phyloP scores from a whole-genome alignment of 2,113 vertebrate species.

The Oxyura jamaicensis region DNA sequence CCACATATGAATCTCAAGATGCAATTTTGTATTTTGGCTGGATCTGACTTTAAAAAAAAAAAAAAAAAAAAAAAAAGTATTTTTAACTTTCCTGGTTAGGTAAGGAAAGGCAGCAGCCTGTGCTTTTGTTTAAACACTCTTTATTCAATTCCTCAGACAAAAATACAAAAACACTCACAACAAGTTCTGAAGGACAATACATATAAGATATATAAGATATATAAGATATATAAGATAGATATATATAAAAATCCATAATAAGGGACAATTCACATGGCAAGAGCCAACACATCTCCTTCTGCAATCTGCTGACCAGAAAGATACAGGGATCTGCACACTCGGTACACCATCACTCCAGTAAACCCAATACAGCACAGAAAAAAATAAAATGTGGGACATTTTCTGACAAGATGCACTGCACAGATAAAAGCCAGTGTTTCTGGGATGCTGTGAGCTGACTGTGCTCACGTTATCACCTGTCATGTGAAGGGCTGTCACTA shows the following conservation, averaged over 20 bases:
- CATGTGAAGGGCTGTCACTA: neutral
- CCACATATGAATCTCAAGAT: neutral
- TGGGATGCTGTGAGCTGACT: rapidly evolving
- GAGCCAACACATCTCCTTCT: neutral
- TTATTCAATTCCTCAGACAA: neutral
- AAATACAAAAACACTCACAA: neutral
- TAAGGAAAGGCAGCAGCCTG: neutral
- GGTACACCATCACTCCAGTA: neutral
- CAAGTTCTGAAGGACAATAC: neutral
- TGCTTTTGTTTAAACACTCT: neutral
- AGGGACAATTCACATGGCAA: neutral
- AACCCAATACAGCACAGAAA: no score
- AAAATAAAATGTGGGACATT: neutral
- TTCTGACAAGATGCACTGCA: neutral
- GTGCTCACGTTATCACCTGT: neutral
- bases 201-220: no score
- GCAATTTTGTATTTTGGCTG: neutral
- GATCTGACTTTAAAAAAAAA: neutral
- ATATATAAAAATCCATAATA: neutral
- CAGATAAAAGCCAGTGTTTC: neutral
- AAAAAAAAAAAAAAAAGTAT: neutral
- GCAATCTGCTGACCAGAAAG: neutral
- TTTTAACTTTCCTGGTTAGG: neutral
- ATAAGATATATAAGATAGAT: no score
- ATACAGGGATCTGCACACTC: neutral